phyloP scores from a whole-genome alignment of 37 sponge, comb jelly and placozoan genomes.

The Ianthella basta region DNA sequence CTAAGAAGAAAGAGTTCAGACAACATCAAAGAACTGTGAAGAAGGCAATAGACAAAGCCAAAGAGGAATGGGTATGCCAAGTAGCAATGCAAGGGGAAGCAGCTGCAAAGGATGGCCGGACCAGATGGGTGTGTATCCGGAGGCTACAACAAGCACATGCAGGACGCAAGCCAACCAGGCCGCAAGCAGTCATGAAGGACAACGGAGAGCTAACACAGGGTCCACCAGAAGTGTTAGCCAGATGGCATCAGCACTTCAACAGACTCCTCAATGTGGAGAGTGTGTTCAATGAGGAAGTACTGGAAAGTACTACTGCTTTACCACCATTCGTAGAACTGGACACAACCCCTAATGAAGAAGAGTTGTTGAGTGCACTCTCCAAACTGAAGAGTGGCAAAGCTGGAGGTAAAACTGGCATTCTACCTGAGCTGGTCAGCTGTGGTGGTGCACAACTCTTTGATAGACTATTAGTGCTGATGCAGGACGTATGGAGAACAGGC shows the following conservation, averaged over 20 bases:
- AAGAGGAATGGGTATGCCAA: conserved; percentile 11
- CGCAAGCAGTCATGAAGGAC: conserved; percentile 38
- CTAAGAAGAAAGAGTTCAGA: conserved; percentile 13
- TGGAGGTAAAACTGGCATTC: conserved; percentile 39
- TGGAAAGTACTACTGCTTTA: neutral
- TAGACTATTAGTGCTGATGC: too few species aligned
- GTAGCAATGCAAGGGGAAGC: conserved; percentile 31
- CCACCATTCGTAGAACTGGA: conserved; percentile 25
- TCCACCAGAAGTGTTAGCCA: conserved; percentile 33
- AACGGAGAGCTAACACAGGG: conserved; percentile 46
- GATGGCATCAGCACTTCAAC: conserved; percentile 53
- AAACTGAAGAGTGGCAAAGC: conserved; percentile 53
- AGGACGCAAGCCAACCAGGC: conserved; percentile 29
- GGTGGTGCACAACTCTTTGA: too few species aligned
- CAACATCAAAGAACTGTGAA: conserved; percentile 20
- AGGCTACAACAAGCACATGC: conserved; percentile 34
- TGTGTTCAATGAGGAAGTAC: conserved; percentile 17
- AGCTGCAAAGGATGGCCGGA: conserved; percentile 50
- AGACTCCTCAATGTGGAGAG: conserved; percentile 29
- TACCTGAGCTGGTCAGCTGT: too few species aligned
- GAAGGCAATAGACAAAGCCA: conserved; percentile 26
- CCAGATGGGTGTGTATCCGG: conserved; percentile 26
- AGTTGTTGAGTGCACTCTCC: conserved; percentile 26
- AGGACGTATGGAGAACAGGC: too few species aligned
- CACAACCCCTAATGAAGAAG: conserved; percentile 41